phyloP scores from a whole-genome alignment of 2,888 invertebrate species.

The Heteromyza rotundicornis region DNA sequence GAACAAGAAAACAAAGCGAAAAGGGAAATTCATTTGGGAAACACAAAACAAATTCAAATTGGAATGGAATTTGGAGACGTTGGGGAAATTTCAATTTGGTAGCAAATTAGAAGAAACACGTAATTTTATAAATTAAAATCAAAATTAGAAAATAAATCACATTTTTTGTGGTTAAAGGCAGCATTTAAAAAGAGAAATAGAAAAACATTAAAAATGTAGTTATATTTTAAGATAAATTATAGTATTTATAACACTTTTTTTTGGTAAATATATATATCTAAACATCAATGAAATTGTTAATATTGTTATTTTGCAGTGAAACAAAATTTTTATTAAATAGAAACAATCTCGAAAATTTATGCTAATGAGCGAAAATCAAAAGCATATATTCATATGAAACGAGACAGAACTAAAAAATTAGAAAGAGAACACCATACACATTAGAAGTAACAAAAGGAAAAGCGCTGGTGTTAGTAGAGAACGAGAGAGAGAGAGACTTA shows the following conservation, averaged over 20 bases:
- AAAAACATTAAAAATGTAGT: conserved; percentile 6
- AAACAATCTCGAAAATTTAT: not conserved
- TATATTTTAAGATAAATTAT: too few species aligned
- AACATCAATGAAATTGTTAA: conserved; percentile 3
- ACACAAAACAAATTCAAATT: not conserved
- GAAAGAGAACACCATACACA: not conserved
- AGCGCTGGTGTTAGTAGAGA: too few species aligned
- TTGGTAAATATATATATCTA: not conserved
- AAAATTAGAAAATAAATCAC: not conserved
- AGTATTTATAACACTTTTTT: too few species aligned
- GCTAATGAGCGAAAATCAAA: not conserved
- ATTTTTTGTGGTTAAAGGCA: not conserved
- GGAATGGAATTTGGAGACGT: too few species aligned
- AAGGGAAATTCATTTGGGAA: too few species aligned
- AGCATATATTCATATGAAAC: not conserved
- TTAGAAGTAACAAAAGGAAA: not conserved
- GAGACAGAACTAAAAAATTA: too few species aligned
- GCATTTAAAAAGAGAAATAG: conserved; percentile 10
- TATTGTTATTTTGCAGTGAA: conserved; percentile 17
- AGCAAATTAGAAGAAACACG: not conserved
- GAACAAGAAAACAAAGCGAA: too few species aligned
- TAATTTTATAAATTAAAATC: not conserved
- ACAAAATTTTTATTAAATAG: conserved; percentile 1
- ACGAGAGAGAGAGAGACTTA: not conserved
- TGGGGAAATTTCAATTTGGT: too few species aligned